Percentiles rank a stretch among this genome's conserved stretches.
Conservation (phyloP, 2,113 vertebrate genomes). For the Tachuris rubrigastra region DNA sequence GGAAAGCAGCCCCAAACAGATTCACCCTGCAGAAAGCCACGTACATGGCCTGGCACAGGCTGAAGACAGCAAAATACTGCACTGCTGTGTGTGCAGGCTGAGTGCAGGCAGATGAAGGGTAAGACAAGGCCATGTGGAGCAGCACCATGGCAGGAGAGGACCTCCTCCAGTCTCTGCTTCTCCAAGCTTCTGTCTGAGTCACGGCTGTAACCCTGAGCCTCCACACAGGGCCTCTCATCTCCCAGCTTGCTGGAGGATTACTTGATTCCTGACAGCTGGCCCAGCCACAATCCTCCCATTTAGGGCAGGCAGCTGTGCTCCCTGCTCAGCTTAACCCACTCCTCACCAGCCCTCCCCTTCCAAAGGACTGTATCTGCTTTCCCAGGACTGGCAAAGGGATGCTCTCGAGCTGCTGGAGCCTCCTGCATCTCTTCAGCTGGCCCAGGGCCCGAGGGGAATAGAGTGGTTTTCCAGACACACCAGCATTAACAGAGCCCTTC, state of each 20-base stretch:
- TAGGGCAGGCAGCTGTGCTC: background rate
- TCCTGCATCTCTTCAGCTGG: background rate
- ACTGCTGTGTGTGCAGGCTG: background rate
- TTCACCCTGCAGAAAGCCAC: background rate
- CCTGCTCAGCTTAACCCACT: background rate
- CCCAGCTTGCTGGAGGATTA: background rate
- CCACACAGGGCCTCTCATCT: background rate
- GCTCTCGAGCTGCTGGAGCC: background rate
- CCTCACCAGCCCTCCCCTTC: background rate
- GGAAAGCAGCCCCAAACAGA: background rate
- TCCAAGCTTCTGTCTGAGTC: background rate
- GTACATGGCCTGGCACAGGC: background rate
- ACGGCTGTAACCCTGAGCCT: background rate
- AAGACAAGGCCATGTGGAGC: background rate
- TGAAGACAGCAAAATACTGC: background rate
- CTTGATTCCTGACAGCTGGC: background rate
- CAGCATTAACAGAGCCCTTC: background rate
- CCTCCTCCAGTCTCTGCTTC: background rate
- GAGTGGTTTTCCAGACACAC: background rate
- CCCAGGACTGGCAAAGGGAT: rapidly evolving
- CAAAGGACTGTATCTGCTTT: rapidly evolving
- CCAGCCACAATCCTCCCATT: background rate
- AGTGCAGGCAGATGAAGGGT: background rate
- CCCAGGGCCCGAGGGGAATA: rapidly evolving
- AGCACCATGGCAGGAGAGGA: background rate